Evolutionary conservation across 1,140 invertebrate genomes (phyloP).

Genomic region (Cepaea nemoralis): DNA sequence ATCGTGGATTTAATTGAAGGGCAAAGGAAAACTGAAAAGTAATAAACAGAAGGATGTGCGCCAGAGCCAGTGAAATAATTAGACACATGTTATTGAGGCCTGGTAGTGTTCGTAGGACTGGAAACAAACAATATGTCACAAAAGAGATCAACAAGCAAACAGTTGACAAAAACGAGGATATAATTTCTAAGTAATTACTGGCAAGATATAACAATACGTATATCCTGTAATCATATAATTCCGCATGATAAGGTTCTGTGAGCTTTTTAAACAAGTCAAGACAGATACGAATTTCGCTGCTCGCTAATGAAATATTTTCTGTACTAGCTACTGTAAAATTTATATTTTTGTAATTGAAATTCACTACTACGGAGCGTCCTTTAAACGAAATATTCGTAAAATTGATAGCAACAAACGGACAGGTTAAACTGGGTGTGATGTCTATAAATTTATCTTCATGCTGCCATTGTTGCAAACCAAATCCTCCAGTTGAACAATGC

Average conservation of each 20-base stretch:
- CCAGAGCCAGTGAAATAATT: background rate
- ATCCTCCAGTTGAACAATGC: background rate
- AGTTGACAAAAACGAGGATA: background rate
- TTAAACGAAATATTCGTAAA: background rate
- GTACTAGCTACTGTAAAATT: background rate
- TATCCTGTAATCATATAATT: too few relatives aligned
- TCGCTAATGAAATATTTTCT: background rate
- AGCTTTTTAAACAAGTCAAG: background rate
- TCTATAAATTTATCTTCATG: background rate
- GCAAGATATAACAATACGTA: too few relatives aligned
- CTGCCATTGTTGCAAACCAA: background rate
- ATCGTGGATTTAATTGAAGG: background rate
- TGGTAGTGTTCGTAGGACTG: background rate
- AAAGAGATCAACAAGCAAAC: background rate
- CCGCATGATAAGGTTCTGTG: background rate
- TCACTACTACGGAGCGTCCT: background rate
- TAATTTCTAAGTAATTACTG: background rate
- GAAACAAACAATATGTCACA: constrained; percentile 8
- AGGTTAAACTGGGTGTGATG: background rate
- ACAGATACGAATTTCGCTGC: background rate
- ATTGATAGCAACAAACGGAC: background rate
- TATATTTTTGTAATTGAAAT: background rate
- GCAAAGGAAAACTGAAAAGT: background rate
- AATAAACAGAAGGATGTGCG: background rate
- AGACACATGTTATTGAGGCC: constrained; percentile 15